Percentiles rank a stretch among this genome's conserved stretches.
phyloP scores from a whole-genome alignment of 2,797 vertebrate genomes.

The Rousettus madagascariensis region DNA sequence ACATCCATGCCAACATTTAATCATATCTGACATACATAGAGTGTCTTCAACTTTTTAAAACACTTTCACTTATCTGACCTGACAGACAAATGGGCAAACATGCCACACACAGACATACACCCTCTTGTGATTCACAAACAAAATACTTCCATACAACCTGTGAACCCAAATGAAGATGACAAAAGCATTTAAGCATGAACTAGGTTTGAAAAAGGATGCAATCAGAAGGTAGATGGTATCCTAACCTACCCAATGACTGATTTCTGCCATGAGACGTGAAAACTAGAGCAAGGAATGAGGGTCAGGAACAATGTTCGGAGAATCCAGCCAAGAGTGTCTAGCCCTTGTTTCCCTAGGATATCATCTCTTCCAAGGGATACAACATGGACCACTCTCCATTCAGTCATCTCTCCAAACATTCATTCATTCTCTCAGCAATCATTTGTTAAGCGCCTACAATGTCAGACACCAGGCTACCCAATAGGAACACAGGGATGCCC shows the following conservation, averaged over 20 bases:
- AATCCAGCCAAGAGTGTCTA: neutral
- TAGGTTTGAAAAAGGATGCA: neutral
- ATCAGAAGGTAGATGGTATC: neutral
- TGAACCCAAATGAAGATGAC: neutral
- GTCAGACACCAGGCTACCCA: neutral
- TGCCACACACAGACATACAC: neutral
- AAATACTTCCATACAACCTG: neutral
- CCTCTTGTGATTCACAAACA: constrained; percentile 28
- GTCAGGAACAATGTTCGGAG: neutral
- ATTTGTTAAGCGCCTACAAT: neutral
- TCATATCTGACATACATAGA: neutral
- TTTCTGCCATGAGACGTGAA: neutral
- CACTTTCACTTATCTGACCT: neutral
- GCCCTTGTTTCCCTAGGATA: neutral
- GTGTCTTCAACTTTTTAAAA: neutral
- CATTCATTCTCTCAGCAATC: neutral
- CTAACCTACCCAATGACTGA: neutral
- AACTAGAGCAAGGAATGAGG: neutral
- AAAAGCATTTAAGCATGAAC: neutral
- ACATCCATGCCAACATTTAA: neutral
- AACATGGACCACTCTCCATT: neutral
- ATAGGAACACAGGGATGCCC: neutral
- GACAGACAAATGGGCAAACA: neutral
- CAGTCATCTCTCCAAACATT: neutral
- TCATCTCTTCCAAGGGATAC: neutral